A percentile compares a stretch with the other conserved stretches of the same genome.
Conservation (phyloP, 2,113 vertebrate genomes). For the Tragelaphus strepsiceros region DNA sequence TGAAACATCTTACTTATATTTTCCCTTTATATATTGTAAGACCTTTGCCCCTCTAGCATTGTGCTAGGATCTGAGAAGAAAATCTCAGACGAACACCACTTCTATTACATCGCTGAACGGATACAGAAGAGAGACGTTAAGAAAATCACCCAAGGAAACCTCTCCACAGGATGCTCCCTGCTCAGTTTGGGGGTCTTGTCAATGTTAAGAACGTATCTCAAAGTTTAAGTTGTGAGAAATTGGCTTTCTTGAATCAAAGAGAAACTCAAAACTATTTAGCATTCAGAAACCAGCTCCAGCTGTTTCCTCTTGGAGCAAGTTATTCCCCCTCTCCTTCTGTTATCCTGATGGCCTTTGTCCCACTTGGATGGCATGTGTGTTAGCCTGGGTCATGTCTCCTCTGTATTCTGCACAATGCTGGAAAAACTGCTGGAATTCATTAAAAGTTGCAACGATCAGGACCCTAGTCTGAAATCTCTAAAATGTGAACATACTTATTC, state of each 20-base stretch:
- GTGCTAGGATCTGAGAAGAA: slow-evolving; percentile 63
- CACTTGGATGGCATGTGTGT: slow-evolving; percentile 44
- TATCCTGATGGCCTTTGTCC: slow-evolving; percentile 57
- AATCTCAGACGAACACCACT: slow-evolving; percentile 49
- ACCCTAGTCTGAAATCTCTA: slow-evolving; percentile 21
- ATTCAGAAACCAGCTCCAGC: slow-evolving; percentile 71
- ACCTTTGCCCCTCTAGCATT: slow-evolving; percentile 57
- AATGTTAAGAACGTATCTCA: slow-evolving; percentile 64
- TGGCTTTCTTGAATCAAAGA: slow-evolving; percentile 65
- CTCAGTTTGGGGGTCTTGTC: slow-evolving; percentile 37
- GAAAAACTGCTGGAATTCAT: slow-evolving; percentile 30
- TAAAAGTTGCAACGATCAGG: slow-evolving; percentile 49
- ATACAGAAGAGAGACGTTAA: slow-evolving; percentile 43
- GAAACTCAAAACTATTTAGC: slow-evolving; percentile 69
- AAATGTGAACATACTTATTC: slow-evolving; percentile 33
- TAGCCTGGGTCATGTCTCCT: slow-evolving; percentile 39
- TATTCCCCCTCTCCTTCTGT: slow-evolving; percentile 63
- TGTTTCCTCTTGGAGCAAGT: slow-evolving; percentile 56
- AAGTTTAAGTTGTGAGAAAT: slow-evolving; percentile 64
- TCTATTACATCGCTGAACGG: background rate
- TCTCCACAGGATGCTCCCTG: slow-evolving; percentile 62
- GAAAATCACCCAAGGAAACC: slow-evolving; percentile 71
- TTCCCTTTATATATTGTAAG: slow-evolving; percentile 26
- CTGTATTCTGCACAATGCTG: slow-evolving; percentile 48
- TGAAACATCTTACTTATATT: slow-evolving; percentile 24